Evolutionary conservation across 1,140 invertebrate species (phyloP).

Genomic region (Plectrocnemia conspersa): DNA sequence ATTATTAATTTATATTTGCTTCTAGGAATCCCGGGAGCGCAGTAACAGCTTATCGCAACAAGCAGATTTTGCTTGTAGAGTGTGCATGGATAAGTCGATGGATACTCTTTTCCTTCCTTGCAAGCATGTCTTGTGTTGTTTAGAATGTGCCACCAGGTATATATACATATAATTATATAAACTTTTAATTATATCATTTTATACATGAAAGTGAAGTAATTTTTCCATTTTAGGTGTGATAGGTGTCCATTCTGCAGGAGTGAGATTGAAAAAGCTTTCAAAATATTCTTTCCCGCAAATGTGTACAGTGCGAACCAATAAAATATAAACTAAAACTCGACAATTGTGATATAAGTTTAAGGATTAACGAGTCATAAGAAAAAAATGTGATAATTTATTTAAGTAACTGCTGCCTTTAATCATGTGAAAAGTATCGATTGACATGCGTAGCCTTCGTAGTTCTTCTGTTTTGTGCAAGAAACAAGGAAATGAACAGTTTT

Average conservation of each 20-base stretch:
- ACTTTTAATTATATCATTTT: background rate
- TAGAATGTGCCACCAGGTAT: slow-evolving; percentile 60
- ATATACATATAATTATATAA: background rate
- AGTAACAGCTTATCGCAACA: slow-evolving; percentile 51
- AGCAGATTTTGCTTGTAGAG: slow-evolving; percentile 71
- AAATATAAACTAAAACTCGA: slow-evolving; percentile 10
- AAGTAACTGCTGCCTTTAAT: background rate
- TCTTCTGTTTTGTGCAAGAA: too few relatives aligned
- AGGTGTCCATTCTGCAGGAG: slow-evolving; percentile 73
- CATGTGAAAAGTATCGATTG: too few relatives aligned
- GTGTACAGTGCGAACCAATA: slow-evolving; percentile 44
- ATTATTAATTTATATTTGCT: slow-evolving; percentile 29
- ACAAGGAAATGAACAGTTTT: too few relatives aligned
- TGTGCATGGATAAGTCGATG: slow-evolving; percentile 76
- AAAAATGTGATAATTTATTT: slow-evolving; percentile 22
- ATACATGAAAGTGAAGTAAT: background rate
- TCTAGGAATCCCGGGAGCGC: slow-evolving; percentile 53
- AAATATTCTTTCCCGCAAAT: slow-evolving; percentile 66
- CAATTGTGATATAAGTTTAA: slow-evolving; percentile 12
- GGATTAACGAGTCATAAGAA: slow-evolving; percentile 14
- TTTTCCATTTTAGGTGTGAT: slow-evolving; percentile 55
- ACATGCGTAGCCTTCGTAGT: too few relatives aligned
- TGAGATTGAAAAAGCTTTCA: slow-evolving; percentile 66
- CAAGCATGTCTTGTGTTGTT: slow-evolving; percentile 74
- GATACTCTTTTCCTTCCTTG: slow-evolving; percentile 80